Conservation (phyloP, 2,797 vertebrate genomes). For the Crenichthys baileyi region DNA sequence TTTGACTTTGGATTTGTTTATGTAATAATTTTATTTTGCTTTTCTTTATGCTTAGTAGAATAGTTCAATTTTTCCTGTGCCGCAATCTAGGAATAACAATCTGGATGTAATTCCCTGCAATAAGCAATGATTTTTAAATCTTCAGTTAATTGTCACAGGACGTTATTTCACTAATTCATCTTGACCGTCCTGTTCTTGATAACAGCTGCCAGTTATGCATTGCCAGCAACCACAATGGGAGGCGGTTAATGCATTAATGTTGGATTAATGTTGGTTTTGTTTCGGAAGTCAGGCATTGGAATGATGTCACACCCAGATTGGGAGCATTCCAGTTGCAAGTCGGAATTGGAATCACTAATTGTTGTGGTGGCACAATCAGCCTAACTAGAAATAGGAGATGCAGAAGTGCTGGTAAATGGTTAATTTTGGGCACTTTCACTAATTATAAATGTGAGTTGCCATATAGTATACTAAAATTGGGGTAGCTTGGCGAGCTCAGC, state of each 20-base stretch:
- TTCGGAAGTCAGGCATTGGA: too few species aligned
- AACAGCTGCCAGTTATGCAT: background rate
- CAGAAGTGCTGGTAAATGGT: background rate
- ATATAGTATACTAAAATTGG: background rate
- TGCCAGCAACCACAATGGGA: background rate
- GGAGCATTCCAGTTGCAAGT: background rate
- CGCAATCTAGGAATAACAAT: background rate
- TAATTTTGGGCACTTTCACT: background rate
- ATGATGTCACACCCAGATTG: too few species aligned
- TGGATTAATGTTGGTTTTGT: too few species aligned
- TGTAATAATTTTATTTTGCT: background rate
- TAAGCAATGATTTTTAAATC: background rate
- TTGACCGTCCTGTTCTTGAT: background rate
- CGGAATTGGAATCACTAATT: background rate
- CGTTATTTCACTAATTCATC: background rate
- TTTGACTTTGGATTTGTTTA: slow-evolving; percentile 30
- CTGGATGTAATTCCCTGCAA: background rate
- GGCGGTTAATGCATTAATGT: background rate
- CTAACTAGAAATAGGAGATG: background rate
- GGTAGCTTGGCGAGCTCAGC: background rate
- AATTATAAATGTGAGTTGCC: background rate
- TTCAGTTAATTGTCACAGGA: background rate
- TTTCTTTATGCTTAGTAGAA: slow-evolving; percentile 3
- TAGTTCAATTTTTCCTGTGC: slow-evolving; percentile 45
- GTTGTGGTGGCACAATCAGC: background rate